Evolutionary conservation across 2,113 vertebrate species (phyloP).

Genomic region (Furnarius figulus): DNA sequence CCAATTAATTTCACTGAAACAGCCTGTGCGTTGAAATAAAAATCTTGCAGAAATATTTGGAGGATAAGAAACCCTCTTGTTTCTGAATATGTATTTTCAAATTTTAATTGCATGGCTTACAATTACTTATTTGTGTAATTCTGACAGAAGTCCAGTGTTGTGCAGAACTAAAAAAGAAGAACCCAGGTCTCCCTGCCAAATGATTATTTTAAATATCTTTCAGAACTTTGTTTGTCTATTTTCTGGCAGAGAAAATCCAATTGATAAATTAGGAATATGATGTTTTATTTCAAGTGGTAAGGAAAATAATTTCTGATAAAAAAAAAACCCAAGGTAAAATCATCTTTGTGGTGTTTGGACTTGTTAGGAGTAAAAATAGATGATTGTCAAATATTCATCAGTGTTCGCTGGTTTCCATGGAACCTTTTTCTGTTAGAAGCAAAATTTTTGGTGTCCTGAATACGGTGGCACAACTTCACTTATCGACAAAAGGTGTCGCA

Average conservation of each 20-base stretch:
- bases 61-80: neutral
- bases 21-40: neutral
- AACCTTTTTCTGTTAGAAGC: constrained; percentile 1
- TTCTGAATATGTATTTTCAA: neutral
- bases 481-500: fast-evolving
- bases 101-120: neutral
- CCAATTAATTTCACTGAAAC: neutral
- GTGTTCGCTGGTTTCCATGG: constrained; percentile 13
- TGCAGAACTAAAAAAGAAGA: neutral
- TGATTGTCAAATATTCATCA: constrained; percentile 13
- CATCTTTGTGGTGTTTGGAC: neutral
- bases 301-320: neutral
- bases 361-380: neutral
- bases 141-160: neutral
- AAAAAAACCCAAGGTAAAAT: neutral
- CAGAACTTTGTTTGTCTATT: neutral
- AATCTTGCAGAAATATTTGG: neutral
- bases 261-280: neutral
- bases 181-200: neutral
- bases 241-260: neutral
- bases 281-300: neutral
- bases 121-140: neutral
- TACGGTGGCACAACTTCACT: neutral
- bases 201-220: neutral
- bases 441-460: neutral